Base-by-base conservation (phyloP, 2,888 invertebrate genomes). In the Criorhina ranunculi region DNA sequence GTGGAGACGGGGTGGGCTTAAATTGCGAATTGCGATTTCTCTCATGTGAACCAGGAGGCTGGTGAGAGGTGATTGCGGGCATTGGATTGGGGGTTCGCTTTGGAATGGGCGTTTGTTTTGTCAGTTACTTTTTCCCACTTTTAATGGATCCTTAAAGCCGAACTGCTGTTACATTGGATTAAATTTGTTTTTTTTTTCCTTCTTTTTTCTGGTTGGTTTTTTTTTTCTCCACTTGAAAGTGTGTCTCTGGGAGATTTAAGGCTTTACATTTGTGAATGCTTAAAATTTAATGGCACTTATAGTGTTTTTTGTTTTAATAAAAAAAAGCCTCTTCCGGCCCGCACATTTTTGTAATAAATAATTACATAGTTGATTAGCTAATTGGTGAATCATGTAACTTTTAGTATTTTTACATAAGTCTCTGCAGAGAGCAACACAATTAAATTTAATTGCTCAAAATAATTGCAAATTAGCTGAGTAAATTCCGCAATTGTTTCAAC, bases 121-220 rank as follows among this genome's bases (percentile, higher is more conserved):
- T 24, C 44, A 69, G 69, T 85, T 75, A 73, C 62, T 75, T 80
- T 69, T 76, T 70, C 66, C 66, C 60, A 76, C 51, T 66, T 85
- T 80, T 69, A 85, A 85, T 85, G 70, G 75, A 85, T 80, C 49
- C 80, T 80, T 85, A 85, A 85, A 85, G 80, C 69, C 33, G 85
- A 85, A 85, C 75, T 85, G 79, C 59, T 70, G 69, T 51, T 59
- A 75, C 75, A 76, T 75, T 70, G 60, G 73, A 75, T 75, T 60
- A 29, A 19, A 24, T 24, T 24, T n/a, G n/a, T 24, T 24, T 4
- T 4, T 35, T 31, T 46, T 70, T 42, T 67, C 17, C 19, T 40
- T 29, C 37, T 12, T 15, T 62, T 62, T 31, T 37, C 40, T 60
- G 60, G n/a, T 24, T 60, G 29, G 15, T 53, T 53, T 11, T 24